Percentiles rank a stretch among this genome's conserved stretches.
Conservation (phyloP, 2,113 vertebrate species). For the Sylvia atricapilla region DNA sequence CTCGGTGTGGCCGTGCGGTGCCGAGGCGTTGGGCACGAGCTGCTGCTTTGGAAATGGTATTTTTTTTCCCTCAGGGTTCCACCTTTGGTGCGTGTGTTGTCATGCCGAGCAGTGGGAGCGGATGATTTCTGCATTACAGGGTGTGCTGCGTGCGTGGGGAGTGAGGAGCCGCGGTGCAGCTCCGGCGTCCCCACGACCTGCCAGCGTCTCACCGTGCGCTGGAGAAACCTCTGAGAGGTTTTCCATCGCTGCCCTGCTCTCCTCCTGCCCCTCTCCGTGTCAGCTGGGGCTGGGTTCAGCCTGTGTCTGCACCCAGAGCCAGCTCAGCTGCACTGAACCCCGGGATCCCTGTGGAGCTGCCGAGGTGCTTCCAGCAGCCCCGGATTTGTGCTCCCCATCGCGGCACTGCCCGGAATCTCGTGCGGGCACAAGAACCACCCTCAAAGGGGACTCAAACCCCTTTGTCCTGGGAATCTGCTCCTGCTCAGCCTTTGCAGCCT, state of each 20-base stretch:
- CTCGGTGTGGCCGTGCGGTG: fast-evolving
- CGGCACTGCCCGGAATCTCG: fast-evolving
- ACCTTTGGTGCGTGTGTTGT: neutral
- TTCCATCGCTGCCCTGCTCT: neutral
- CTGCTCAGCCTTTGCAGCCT: neutral
- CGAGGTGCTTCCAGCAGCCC: neutral
- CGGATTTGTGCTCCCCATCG: neutral
- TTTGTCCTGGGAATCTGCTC: neutral
- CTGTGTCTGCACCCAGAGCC: neutral
- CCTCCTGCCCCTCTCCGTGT: neutral
- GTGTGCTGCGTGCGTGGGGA: neutral
- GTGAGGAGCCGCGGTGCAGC: neutral
- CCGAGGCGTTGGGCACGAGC: neutral
- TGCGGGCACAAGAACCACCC: neutral
- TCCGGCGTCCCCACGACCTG: neutral
- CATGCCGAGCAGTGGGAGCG: neutral
- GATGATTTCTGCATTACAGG: neutral
- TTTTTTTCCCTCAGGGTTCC: constrained; percentile 9
- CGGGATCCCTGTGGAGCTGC: neutral
- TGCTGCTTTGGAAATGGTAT: neutral
- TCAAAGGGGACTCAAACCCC: neutral
- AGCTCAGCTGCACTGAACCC: neutral
- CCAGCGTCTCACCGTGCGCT: fast-evolving
- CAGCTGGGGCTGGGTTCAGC: neutral
- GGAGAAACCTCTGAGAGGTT: neutral